Evolutionary conservation across 1,140 invertebrate genomes (phyloP).

Genomic region (Stenopsyche tienmushanensis): DNA sequence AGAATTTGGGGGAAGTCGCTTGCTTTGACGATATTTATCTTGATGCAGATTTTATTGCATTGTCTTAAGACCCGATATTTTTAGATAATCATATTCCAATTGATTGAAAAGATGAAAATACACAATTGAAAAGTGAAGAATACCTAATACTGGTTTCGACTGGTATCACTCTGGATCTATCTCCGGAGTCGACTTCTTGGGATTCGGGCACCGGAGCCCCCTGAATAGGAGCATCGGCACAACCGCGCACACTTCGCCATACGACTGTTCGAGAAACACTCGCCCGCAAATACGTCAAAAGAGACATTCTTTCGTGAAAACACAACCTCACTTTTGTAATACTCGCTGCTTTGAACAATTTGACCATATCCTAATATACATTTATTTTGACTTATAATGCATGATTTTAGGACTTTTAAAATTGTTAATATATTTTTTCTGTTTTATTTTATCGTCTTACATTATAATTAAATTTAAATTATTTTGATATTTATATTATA

Average conservation of each 20-base stretch:
- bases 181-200: slow-evolving; percentile 41
- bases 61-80: background rate
- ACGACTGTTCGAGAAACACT: background rate
- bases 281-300: background rate
- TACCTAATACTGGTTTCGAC: slow-evolving; percentile 75
- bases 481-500: too few species aligned
- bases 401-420: background rate
- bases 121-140: too few species aligned
- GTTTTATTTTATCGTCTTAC: too few species aligned
- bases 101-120: too few species aligned
- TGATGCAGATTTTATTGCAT: background rate
- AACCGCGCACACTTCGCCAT: background rate
- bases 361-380: background rate
- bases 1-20: too few species aligned
- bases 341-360: background rate
- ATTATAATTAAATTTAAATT: too few species aligned
- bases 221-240: too few species aligned
- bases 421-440: too few species aligned
- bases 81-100: too few species aligned
- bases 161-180: slow-evolving; percentile 69
- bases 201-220: too few species aligned
- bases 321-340: background rate
- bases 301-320: background rate
- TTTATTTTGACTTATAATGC: background rate
- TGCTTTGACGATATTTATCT: too few species aligned